Evolutionary conservation across 2,113 vertebrate species (phyloP).

Genomic region (Microtus oregoni): DNA sequence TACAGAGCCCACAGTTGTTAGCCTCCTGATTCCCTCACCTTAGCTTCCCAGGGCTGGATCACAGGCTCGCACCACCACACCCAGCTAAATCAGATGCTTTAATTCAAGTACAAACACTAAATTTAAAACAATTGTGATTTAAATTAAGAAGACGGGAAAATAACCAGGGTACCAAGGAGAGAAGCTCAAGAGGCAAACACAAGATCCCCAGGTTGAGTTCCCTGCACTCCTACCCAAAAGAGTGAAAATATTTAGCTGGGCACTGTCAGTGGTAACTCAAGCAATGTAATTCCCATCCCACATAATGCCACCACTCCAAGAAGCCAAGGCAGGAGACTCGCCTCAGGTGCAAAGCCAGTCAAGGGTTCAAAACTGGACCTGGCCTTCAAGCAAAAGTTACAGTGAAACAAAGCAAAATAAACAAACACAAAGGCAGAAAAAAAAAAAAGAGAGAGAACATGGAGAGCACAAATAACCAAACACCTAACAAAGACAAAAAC

Average conservation of each 20-base stretch:
- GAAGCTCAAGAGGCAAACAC: background rate
- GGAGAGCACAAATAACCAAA: background rate
- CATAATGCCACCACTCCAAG: background rate
- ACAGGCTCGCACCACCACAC: background rate
- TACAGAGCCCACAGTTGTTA: background rate
- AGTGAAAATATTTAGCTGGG: background rate
- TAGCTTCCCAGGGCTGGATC: too few relatives aligned
- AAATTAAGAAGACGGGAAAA: background rate
- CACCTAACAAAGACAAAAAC: background rate
- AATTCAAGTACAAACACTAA: background rate
- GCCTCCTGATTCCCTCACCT: background rate
- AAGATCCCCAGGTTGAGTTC: background rate
- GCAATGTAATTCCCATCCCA: background rate
- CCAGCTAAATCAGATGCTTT: background rate
- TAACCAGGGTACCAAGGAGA: background rate
- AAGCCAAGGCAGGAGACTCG: background rate
- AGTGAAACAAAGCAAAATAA: background rate
- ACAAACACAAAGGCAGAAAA: too few relatives aligned
- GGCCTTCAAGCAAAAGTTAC: background rate
- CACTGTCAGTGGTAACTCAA: background rate
- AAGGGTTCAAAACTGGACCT: background rate
- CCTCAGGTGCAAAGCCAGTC: background rate
- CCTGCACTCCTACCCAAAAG: background rate
- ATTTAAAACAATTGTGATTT: conserved; percentile 28
- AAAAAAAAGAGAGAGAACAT: too few relatives aligned